Evolutionary conservation across 1,140 invertebrate genomes (phyloP).

Genomic region (Galleria mellonella): DNA sequence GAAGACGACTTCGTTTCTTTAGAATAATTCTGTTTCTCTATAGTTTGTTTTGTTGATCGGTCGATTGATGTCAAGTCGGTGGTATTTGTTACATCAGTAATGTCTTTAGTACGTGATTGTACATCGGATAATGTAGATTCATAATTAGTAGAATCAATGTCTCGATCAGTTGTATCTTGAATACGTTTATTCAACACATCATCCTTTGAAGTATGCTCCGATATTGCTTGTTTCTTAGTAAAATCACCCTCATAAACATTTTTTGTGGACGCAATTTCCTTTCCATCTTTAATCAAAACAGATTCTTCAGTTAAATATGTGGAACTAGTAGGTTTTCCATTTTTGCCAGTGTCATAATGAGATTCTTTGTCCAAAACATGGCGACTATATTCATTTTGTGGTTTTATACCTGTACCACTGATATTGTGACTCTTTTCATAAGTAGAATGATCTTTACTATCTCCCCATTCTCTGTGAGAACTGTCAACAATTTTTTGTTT

Average conservation of each 20-base stretch:
- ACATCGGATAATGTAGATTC: slow-evolving; percentile 30
- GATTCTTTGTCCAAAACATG: slow-evolving; percentile 72
- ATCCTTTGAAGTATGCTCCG: slow-evolving; percentile 33
- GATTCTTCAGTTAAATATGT: slow-evolving; percentile 53
- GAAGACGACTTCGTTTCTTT: slow-evolving; percentile 40
- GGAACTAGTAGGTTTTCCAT: slow-evolving; percentile 64
- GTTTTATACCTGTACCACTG: slow-evolving; percentile 69
- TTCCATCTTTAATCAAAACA: slow-evolving; percentile 58
- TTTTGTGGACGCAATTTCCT: slow-evolving; percentile 57
- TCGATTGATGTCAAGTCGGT: slow-evolving; percentile 51
- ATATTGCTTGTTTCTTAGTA: slow-evolving; percentile 55
- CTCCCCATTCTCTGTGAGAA: slow-evolving; percentile 74
- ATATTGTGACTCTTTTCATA: slow-evolving; percentile 68
- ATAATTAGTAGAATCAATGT: slow-evolving; percentile 25
- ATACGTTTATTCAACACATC: slow-evolving; percentile 33
- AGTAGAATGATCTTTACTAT: slow-evolving; percentile 67
- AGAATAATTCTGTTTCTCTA: slow-evolving; percentile 20
- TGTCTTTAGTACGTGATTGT: slow-evolving; percentile 28
- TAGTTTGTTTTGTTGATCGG: slow-evolving; percentile 51
- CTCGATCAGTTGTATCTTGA: slow-evolving; percentile 33
- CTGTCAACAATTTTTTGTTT: slow-evolving; percentile 74
- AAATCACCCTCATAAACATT: slow-evolving; percentile 58
- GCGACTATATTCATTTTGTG: slow-evolving; percentile 72
- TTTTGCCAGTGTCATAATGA: slow-evolving; percentile 73
- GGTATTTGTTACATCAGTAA: slow-evolving; percentile 38